These are phyloP conservation scores for Neostethus bicornis DNA, from an alignment of 2,797 vertebrate species.

Conservation along the genomic window DNA sequence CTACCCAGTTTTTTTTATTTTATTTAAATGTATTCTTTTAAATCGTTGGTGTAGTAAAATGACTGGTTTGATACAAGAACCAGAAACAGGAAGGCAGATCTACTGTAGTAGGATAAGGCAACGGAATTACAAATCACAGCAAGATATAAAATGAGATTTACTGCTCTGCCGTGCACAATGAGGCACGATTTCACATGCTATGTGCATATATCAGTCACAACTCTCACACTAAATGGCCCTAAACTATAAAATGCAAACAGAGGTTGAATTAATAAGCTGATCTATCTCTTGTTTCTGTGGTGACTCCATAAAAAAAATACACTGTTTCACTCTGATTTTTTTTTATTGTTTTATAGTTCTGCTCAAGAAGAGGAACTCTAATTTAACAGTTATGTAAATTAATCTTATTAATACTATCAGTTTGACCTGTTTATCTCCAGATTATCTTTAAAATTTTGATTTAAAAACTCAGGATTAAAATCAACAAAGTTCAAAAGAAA, in stretches of 20 bases:
- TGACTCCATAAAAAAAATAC: too few relatives aligned
- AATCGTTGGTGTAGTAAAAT: too few relatives aligned
- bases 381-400: too few relatives aligned
- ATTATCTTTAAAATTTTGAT: too few relatives aligned
- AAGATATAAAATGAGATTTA: conserved; percentile 52
- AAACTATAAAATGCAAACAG: conserved; percentile 5
- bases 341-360: too few relatives aligned
- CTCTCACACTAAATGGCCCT: conserved; percentile 3
- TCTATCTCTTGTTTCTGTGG: neutral
- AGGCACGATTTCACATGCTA: conserved; percentile 7
- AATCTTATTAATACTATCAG: too few relatives aligned
- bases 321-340: too few relatives aligned
- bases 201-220: conserved; percentile 11
- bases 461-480: too few relatives aligned
- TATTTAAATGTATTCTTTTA: neutral
- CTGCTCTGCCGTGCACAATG: conserved; percentile 17
- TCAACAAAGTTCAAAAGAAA: neutral
- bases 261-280: neutral
- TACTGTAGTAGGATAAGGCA: conserved; percentile 58
- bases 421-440: too few relatives aligned
- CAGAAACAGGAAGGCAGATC: conserved; percentile 62
- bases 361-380: too few relatives aligned
- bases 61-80: conserved; percentile 44
- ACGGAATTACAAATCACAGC: conserved; percentile 61
- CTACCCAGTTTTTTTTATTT: too few relatives aligned